A percentile compares a stretch with the other conserved stretches of the same genome.
These are phyloP conservation scores for Cottus gobio DNA, from an alignment of 2,113 vertebrate species.

Conservation along the genomic window DNA sequence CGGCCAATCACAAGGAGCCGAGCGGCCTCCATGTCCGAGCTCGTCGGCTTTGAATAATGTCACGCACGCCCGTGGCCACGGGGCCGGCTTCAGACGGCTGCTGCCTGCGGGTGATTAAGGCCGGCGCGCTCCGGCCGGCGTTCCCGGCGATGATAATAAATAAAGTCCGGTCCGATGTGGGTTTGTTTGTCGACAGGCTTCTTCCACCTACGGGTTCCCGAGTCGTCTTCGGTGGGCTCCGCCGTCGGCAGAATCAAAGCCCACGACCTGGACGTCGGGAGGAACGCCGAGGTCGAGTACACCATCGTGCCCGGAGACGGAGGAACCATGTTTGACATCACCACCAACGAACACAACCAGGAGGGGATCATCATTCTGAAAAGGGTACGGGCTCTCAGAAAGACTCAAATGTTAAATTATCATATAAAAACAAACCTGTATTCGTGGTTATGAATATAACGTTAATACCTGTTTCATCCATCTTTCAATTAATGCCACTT, in stretches of 20 bases:
- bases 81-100: constrained; percentile 52
- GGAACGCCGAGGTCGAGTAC: constrained; percentile 96
- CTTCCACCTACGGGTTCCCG: constrained; percentile 95
- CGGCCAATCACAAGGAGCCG: constrained; percentile 48
- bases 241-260: constrained; percentile 95
- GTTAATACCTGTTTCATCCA: neutral
- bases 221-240: constrained; percentile 91
- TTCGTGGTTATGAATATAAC: neutral
- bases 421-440: neutral
- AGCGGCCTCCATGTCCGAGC: constrained; percentile 56
- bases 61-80: constrained; percentile 37
- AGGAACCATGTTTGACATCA: constrained; percentile 94
- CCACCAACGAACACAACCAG: constrained; percentile 93
- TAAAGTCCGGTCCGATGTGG: constrained; percentile 26
- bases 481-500: neutral
- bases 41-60: constrained; percentile 60
- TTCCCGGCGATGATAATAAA: constrained; percentile 34
- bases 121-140: constrained; percentile 14
- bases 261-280: constrained; percentile 94
- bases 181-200: constrained; percentile 84
- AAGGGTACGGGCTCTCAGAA: constrained; percentile 83
- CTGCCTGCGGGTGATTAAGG: constrained; percentile 44
- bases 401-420: neutral
- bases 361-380: constrained; percentile 94
- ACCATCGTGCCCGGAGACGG: constrained; percentile 97